Conservation (phyloP, 1,140 invertebrate species). For the Battus philenor region DNA sequence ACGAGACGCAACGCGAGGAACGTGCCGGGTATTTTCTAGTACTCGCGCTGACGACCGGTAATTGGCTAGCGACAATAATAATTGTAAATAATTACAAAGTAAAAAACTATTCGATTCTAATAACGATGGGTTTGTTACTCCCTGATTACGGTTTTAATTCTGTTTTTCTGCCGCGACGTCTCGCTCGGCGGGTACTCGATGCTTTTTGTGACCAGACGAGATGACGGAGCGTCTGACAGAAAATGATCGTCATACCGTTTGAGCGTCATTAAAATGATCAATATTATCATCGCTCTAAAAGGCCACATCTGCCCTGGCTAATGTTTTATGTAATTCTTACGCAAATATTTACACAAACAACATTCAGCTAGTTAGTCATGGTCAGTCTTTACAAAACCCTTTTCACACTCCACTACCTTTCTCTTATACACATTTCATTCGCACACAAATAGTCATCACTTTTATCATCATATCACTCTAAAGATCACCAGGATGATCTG, state of each 20-base stretch:
- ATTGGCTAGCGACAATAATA: slow-evolving; percentile 39
- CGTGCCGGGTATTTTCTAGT: slow-evolving; percentile 16
- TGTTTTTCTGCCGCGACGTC: slow-evolving; percentile 5
- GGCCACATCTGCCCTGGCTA: no score
- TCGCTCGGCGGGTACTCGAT: background rate
- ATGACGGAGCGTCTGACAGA: background rate
- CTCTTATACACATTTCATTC: no score
- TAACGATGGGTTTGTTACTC: slow-evolving; percentile 16
- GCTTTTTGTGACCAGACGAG: slow-evolving; percentile 11
- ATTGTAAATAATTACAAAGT: slow-evolving; percentile 24
- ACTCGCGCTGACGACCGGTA: slow-evolving; percentile 28
- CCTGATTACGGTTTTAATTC: slow-evolving; percentile 12
- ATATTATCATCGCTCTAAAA: no score
- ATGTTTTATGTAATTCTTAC: no score
- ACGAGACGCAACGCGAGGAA: slow-evolving; percentile 37
- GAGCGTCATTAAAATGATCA: slow-evolving; percentile 1
- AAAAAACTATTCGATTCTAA: slow-evolving; percentile 10
- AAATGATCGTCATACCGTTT: background rate
- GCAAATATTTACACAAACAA: no score
- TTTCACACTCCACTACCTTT: no score
- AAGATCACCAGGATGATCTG: no score
- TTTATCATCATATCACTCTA: no score
- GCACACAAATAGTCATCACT: no score
- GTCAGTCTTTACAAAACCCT: no score
- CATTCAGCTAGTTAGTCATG: no score